These are phyloP conservation scores for Actinemys pallida DNA, from an alignment of 2,113 vertebrate species.

Conservation along the genomic window DNA sequence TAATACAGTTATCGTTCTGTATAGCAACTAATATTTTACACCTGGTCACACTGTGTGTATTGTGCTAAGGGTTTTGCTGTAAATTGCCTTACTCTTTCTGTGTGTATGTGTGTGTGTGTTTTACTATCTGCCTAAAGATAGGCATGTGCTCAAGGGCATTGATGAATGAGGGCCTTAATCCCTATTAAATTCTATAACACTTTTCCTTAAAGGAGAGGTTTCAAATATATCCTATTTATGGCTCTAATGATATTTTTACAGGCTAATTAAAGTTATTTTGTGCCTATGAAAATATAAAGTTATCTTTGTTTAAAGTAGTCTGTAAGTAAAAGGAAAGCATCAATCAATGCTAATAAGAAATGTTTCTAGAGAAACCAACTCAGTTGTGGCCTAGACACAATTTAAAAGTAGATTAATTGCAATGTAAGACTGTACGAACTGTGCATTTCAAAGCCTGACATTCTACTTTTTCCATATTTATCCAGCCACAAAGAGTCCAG, in stretches of 20 bases:
- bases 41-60: background rate
- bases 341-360: background rate
- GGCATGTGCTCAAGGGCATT: background rate
- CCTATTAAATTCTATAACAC: background rate
- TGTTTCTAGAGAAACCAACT: constrained; percentile 1
- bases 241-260: background rate
- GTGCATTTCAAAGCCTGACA: background rate
- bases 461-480: background rate
- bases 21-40: background rate
- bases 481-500: background rate
- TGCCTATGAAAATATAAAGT: background rate
- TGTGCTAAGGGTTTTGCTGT: background rate
- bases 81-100: background rate
- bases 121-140: background rate
- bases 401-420: background rate
- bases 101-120: background rate
- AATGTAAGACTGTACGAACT: background rate
- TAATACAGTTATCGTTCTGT: background rate
- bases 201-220: background rate
- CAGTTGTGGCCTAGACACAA: constrained; percentile 5
- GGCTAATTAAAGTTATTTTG: background rate
- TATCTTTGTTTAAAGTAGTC: background rate
- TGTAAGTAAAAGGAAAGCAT: background rate
- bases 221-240: background rate
- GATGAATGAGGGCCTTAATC: background rate